These are phyloP conservation scores for Leptodactylus fuscus DNA, from an alignment of 2,113 vertebrate species.

Conservation along the genomic window DNA sequence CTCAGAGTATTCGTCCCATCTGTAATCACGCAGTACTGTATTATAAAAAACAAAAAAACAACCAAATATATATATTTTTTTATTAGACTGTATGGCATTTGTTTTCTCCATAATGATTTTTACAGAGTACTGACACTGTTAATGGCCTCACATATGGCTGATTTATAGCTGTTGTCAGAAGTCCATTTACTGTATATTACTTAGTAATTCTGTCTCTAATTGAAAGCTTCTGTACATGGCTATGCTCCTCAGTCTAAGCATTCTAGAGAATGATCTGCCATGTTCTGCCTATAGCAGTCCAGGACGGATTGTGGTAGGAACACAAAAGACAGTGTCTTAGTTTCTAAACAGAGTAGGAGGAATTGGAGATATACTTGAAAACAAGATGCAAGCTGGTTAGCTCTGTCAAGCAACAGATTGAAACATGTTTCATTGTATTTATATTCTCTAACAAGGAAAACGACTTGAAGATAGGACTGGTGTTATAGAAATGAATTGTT, in stretches of 20 bases:
- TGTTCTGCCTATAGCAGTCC: background rate
- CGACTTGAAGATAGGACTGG: background rate
- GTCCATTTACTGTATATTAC: conserved; percentile 14
- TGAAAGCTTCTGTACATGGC: conserved; percentile 28
- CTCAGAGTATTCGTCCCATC: background rate
- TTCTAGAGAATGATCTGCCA: no score
- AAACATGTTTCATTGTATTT: background rate
- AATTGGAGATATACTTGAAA: background rate
- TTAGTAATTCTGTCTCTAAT: conserved; percentile 21
- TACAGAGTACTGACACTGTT: conserved; percentile 37
- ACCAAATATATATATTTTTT: no score
- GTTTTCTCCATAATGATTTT: conserved; percentile 21
- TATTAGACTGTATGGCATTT: background rate
- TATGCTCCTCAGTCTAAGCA: background rate
- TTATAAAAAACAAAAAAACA: background rate
- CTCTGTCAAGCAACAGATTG: background rate
- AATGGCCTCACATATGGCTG: conserved; percentile 19
- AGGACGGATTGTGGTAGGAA: background rate
- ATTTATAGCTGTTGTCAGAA: conserved; percentile 39
- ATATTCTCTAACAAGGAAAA: background rate
- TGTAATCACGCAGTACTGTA: background rate
- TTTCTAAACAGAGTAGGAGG: background rate
- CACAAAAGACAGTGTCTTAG: conserved; percentile 5
- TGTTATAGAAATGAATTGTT: background rate
- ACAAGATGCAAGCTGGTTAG: conserved; percentile 14